A percentile compares a stretch with the other conserved stretches of the same genome.
Evolutionary conservation across 2,797 vertebrate genomes (phyloP).

Genomic region (Nothura maculosa): DNA sequence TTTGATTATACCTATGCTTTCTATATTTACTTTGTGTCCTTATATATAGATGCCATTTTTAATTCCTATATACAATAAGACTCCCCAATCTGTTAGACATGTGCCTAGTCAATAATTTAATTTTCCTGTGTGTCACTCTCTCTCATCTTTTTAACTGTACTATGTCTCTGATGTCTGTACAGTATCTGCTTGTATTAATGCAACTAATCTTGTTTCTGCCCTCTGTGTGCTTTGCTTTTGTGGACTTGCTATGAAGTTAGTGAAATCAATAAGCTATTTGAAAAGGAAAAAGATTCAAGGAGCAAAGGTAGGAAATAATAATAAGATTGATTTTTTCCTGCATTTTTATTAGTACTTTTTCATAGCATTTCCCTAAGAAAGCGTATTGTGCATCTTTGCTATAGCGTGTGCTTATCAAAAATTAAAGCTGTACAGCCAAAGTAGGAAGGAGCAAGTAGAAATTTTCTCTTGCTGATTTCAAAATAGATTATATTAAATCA

Average conservation of each 20-base stretch:
- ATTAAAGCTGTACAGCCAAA: constrained; percentile 4
- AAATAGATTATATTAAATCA: neutral
- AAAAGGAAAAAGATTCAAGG: neutral
- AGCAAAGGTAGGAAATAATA: neutral
- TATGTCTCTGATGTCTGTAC: neutral
- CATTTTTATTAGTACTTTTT: neutral
- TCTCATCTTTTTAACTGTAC: neutral
- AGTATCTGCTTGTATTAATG: neutral
- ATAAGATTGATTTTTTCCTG: neutral
- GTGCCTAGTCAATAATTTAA: constrained; percentile 32
- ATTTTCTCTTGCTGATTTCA: neutral
- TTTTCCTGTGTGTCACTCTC: constrained; percentile 16
- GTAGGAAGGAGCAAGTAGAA: neutral
- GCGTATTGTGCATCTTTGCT: neutral
- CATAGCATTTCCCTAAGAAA: neutral
- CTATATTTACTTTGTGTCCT: neutral
- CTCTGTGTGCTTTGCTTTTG: neutral
- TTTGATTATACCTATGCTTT: neutral
- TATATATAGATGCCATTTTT: neutral
- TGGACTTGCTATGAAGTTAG: constrained; percentile 5
- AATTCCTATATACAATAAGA: neutral
- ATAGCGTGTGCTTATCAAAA: neutral
- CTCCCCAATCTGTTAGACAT: neutral
- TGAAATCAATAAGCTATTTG: neutral
- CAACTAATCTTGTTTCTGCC: neutral